phyloP scores from a whole-genome alignment of 2,888 invertebrate genomes.

The Agrotis exclamationis region DNA sequence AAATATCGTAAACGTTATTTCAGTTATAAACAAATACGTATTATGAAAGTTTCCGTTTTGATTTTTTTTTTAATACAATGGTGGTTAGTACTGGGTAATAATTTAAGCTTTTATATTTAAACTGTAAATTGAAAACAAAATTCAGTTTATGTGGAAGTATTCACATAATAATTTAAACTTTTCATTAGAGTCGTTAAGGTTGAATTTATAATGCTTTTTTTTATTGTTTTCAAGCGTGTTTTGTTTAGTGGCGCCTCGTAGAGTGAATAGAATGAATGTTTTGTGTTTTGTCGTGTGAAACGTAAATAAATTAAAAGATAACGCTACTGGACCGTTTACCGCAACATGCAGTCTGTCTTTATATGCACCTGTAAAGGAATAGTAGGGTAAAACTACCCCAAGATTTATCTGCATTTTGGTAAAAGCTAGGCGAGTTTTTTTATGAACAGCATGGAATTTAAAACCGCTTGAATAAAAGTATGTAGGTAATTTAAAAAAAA shows the following conservation, averaged over 20 bases:
- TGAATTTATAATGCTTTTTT: slow-evolving; percentile 43
- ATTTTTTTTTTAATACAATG: slow-evolving; percentile 63
- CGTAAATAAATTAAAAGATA: slow-evolving; percentile 29
- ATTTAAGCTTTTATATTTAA: slow-evolving; percentile 39
- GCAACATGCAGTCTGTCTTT: neutral
- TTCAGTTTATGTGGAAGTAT: slow-evolving; percentile 30
- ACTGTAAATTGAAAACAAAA: slow-evolving; percentile 33
- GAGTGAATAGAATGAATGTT: slow-evolving; percentile 27
- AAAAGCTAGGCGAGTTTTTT: neutral
- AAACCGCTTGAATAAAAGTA: too few species aligned
- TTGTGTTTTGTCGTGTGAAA: slow-evolving; percentile 16
- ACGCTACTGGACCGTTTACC: slow-evolving; percentile 14
- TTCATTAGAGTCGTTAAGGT: slow-evolving; percentile 53
- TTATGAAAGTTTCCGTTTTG: slow-evolving; percentile 67
- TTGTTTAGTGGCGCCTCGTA: slow-evolving; percentile 30
- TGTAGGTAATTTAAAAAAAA: too few species aligned
- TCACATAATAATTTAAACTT: slow-evolving; percentile 43
- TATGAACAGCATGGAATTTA: neutral
- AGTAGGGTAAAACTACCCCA: neutral
- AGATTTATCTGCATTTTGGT: neutral
- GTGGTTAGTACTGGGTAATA: slow-evolving; percentile 22
- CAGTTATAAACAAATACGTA: slow-evolving; percentile 73
- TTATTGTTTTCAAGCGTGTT: slow-evolving; percentile 43
- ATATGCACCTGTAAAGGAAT: neutral
- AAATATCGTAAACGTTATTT: slow-evolving; percentile 66